Conservation (phyloP, 2,888 invertebrate species). For the Calephelis perditalis region DNA sequence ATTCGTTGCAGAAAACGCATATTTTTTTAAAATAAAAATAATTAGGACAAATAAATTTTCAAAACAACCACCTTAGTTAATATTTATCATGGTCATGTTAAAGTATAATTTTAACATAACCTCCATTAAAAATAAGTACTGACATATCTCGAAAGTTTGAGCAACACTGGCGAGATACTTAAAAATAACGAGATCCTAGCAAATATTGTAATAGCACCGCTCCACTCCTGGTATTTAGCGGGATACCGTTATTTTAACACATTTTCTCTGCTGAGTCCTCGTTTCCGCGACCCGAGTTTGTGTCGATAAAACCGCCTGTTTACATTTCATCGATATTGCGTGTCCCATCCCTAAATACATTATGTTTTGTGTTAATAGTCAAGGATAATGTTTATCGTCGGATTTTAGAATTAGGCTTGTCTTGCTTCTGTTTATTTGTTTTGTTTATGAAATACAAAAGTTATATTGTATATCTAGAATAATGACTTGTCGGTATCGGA, state of each 20-base stretch:
- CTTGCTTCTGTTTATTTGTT: slow-evolving; percentile 22
- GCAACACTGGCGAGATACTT: slow-evolving; percentile 63
- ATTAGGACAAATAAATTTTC: too few species aligned
- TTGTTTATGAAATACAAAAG: slow-evolving; percentile 7
- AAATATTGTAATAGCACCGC: slow-evolving; percentile 69
- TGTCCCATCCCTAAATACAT: slow-evolving; percentile 52
- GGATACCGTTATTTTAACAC: slow-evolving; percentile 54
- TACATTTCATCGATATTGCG: slow-evolving; percentile 56
- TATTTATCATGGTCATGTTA: too few species aligned
- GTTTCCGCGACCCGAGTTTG: slow-evolving; percentile 32
- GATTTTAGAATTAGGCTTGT: slow-evolving; percentile 34
- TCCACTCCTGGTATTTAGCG: slow-evolving; percentile 31
- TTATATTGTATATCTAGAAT: background rate
- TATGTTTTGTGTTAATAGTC: slow-evolving; percentile 55
- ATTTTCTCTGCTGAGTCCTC: slow-evolving; percentile 56
- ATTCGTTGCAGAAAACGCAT: too few species aligned
- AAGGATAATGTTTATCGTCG: slow-evolving; percentile 47
- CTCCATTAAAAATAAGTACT: too few species aligned
- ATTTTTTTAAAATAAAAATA: too few species aligned
- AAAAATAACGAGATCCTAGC: slow-evolving; percentile 77
- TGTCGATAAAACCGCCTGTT: slow-evolving; percentile 49
- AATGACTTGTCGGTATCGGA: background rate
- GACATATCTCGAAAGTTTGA: slow-evolving; percentile 41
- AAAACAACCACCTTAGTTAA: too few species aligned
- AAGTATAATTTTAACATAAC: too few species aligned